Percentiles rank a stretch among this genome's conserved stretches.
Evolutionary conservation across 1,140 invertebrate species (phyloP).

Genomic region (Ostrea denselamellosa): DNA sequence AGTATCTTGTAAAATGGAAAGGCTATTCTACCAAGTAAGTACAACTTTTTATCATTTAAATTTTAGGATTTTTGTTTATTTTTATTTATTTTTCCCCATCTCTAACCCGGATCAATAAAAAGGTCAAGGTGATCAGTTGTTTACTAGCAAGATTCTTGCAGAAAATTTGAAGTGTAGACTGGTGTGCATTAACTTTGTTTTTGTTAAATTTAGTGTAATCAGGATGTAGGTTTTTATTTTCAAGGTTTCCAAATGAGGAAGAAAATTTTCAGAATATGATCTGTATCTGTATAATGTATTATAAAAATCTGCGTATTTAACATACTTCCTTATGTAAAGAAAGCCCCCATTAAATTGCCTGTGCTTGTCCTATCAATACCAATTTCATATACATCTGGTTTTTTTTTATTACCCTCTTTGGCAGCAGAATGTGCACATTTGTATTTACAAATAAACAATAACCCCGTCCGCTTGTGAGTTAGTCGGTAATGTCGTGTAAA

Average conservation of each 20-base stretch:
- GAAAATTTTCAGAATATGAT: neutral
- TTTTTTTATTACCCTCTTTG: too few species aligned
- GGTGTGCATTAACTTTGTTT: neutral
- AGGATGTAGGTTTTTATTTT: neutral
- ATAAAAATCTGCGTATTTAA: neutral
- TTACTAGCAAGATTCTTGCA: neutral
- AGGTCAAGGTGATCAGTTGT: neutral
- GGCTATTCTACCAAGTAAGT: slow-evolving; percentile 68
- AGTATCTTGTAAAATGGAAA: slow-evolving; percentile 72
- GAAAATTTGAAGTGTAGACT: neutral
- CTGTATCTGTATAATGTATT: neutral
- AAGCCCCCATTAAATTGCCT: too few species aligned
- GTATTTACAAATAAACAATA: too few species aligned
- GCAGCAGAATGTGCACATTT: too few species aligned
- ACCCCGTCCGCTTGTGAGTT: too few species aligned
- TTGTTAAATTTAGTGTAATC: neutral
- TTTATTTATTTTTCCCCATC: neutral
- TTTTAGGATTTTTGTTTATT: neutral
- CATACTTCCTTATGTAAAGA: neutral
- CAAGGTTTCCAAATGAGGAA: neutral
- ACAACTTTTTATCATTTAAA: neutral
- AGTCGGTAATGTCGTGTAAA: neutral
- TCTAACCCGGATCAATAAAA: slow-evolving; percentile 12
- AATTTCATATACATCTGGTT: too few species aligned
- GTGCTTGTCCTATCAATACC: too few species aligned